Percentiles rank a stretch among this genome's conserved stretches.
Conservation (phyloP, 92 coral and sea anemone genomes). For the Umimayanthus kanabou region DNA sequence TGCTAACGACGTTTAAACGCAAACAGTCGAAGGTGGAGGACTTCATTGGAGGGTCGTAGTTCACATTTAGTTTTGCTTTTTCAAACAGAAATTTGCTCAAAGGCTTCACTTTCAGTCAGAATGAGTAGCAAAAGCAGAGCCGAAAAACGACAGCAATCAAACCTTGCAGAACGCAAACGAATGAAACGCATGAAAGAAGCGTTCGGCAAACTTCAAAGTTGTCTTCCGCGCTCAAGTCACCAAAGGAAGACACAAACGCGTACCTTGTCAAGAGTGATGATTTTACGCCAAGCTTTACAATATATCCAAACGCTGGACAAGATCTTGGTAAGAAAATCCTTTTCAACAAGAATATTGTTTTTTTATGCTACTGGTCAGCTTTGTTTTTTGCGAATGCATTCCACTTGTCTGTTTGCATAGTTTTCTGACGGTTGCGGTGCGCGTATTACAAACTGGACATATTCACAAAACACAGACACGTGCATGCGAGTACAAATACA, state of each 20-base stretch:
- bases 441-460: not conserved
- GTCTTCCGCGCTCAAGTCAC: not conserved
- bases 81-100: not conserved
- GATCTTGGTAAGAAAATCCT: not conserved
- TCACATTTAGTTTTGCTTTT: no score
- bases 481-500: no score
- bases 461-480: no score
- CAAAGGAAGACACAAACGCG: not conserved
- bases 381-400: not conserved
- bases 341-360: not conserved
- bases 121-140: constrained; percentile 3
- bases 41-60: no score
- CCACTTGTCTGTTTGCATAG: not conserved
- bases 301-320: not conserved
- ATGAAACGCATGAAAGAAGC: constrained; percentile 10
- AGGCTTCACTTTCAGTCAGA: not conserved
- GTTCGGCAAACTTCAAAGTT: not conserved
- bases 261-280: not conserved
- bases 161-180: constrained; percentile 7
- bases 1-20: not conserved
- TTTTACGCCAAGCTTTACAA: not conserved
- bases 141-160: constrained; percentile 19
- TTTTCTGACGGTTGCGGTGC: not conserved
- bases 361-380: not conserved
- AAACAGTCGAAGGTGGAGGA: not conserved